Evolutionary conservation across 2,888 invertebrate species (phyloP).

Genomic region (Conchocele bisecta): DNA sequence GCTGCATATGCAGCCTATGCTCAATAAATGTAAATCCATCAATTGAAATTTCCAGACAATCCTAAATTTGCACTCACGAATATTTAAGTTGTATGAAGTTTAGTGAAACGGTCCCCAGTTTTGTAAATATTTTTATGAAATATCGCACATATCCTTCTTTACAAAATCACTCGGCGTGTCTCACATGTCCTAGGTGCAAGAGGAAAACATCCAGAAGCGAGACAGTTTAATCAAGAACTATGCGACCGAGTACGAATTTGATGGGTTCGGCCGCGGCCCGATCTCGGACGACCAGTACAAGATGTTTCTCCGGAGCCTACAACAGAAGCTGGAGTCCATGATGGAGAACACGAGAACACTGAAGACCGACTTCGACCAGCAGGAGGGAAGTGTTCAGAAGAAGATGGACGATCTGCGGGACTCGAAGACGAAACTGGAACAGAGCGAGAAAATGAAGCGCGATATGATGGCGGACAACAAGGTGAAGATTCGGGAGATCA

Average conservation of each 20-base stretch:
- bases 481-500: conserved; percentile 72
- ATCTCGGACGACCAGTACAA: conserved; percentile 69
- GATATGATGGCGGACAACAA: conserved; percentile 77
- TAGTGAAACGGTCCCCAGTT: no score
- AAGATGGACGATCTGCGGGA: conserved; percentile 76
- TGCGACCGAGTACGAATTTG: conserved; percentile 83
- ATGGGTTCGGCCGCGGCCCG: conserved; percentile 45
- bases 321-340: conserved; percentile 63
- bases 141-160: no score
- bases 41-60: no score
- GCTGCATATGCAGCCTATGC: no score
- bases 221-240: conserved; percentile 79
- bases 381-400: conserved; percentile 71
- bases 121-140: no score
- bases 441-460: conserved; percentile 73
- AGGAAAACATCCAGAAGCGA: conserved; percentile 70
- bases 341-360: conserved; percentile 53
- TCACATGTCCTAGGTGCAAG: no score
- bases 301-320: conserved; percentile 66
- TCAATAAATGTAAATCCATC: no score
- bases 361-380: conserved; percentile 68
- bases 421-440: conserved; percentile 77
- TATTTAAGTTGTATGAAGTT: no score
- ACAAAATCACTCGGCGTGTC: no score
- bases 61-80: no score